Base-by-base conservation (phyloP, 2,797 vertebrate genomes). In the Darevskia nairensis region DNA sequence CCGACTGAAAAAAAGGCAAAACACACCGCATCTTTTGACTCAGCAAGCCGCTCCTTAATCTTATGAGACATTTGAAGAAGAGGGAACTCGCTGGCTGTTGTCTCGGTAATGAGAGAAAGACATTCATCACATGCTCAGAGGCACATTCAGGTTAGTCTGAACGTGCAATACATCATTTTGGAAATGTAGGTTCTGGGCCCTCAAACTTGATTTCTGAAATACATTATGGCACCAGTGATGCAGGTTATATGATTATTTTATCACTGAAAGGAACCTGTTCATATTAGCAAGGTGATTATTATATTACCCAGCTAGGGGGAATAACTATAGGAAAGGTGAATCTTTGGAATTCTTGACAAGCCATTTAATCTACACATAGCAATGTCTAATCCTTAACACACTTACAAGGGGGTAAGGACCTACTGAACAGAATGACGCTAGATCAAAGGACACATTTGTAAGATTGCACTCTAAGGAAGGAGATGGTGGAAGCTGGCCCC, bases 71-170 rank as follows among this genome's bases (percentile, higher is more conserved):
- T 41, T 29, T 19, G 21, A 29, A n/a, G 25, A 4, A 27, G 23
- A 64, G 6, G 50, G 35, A 88, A 61, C 7, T 46, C 23, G 44
- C 29, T 68, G 13, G 44, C 61, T 80, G 61, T 64, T 32, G 8
- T 15, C 44, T 82, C 21, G 15, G 41, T 46, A 11, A 29, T 29
- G 2, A 64, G 39, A 15, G 21, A 82, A 19, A 8, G 46, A 32
- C 19, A 59, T 83, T 89, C 41, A 80, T 50, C 82, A 72, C 23
- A 74, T 89, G 5, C 50, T 74, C 55, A 74, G 15, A 79, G n/a
- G 29, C 25, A 74, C 2, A 13, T 9, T 85, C 17, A 50, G 27
- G 27, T 13, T 50, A 61, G 9, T 79, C 15, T 69, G 3, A 61
- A 72, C 27, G 9, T 8, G 8, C 21, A 76, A 80, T 80, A 59